These are phyloP conservation scores for Montipora foliosa DNA, from an alignment of 64 coral and sea anemone genomes.

Conservation along the genomic window DNA sequence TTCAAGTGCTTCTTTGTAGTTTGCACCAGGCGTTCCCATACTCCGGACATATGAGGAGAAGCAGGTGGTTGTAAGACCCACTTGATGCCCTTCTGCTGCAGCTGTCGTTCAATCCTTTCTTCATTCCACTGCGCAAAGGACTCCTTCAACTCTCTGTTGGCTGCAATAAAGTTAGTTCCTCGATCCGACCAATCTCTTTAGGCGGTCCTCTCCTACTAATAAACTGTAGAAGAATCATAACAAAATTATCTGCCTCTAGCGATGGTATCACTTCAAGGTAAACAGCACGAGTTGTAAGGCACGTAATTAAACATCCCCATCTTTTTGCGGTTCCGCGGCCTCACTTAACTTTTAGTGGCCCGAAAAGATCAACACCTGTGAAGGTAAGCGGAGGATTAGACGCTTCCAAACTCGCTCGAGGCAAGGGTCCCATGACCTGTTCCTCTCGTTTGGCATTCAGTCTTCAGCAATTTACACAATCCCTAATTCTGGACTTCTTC, in stretches of 20 bases:
- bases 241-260: slow-evolving; percentile 57
- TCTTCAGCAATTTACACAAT: too few relatives aligned
- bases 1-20: too few relatives aligned
- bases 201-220: too few relatives aligned
- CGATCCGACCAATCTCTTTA: neutral
- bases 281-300: slow-evolving; percentile 68
- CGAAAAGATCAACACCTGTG: slow-evolving; percentile 70
- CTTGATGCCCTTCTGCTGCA: neutral
- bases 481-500: too few relatives aligned
- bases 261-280: slow-evolving; percentile 71
- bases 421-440: too few relatives aligned
- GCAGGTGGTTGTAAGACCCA: neutral
- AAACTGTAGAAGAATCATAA: too few relatives aligned
- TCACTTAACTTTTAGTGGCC: slow-evolving; percentile 60
- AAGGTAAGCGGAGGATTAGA: too few relatives aligned
- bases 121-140: too few relatives aligned
- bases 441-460: too few relatives aligned
- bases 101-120: neutral
- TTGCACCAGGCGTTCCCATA: too few relatives aligned
- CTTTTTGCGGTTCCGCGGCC: slow-evolving; percentile 59
- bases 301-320: slow-evolving; percentile 81
- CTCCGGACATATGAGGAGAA: too few relatives aligned
- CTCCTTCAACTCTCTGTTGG: neutral
- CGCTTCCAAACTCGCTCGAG: too few relatives aligned
- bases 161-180: neutral